Evolutionary conservation across 1,140 invertebrate genomes (phyloP).

Genomic region (Drosophila athabasca): DNA sequence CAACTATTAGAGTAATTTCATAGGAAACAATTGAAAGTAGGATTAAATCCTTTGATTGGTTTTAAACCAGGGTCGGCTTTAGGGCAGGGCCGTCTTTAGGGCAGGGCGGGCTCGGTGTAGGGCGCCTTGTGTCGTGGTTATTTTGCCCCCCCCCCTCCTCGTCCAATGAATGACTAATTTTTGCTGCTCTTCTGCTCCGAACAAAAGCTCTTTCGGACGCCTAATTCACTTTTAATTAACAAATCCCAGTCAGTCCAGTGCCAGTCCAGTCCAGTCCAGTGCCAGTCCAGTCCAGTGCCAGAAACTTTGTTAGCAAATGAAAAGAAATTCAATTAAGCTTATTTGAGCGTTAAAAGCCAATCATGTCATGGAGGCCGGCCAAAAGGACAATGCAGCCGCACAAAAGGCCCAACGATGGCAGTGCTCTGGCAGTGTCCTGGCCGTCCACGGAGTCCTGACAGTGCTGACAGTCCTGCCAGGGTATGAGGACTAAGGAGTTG

Average conservation of each 20-base stretch:
- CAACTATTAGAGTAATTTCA: too few relatives aligned
- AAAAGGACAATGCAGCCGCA: conserved; percentile 71
- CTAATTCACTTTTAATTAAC: conserved; percentile 83
- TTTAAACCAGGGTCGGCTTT: background rate
- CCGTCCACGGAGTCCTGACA: too few relatives aligned
- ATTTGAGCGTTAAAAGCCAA: conserved; percentile 84
- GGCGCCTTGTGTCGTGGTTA: too few relatives aligned
- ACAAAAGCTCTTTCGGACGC: conserved; percentile 45
- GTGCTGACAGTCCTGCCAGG: background rate
- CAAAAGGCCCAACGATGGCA: conserved; percentile 30
- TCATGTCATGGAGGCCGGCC: conserved; percentile 68
- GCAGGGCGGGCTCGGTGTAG: too few relatives aligned
- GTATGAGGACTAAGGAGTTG: background rate
- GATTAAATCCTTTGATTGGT: conserved; percentile 1
- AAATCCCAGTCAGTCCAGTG: conserved; percentile 63
- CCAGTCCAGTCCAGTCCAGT: background rate
- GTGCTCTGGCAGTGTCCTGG: background rate
- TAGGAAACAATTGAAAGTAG: too few relatives aligned
- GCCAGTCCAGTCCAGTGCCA: conserved; percentile 25
- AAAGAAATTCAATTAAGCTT: conserved; percentile 84
- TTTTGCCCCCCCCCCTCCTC: too few relatives aligned
- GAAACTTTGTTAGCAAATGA: conserved; percentile 78
- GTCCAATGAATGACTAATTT: conserved; percentile 28
- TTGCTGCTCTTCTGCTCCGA: conserved; percentile 18
- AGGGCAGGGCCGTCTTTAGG: too few relatives aligned